phyloP scores from a whole-genome alignment of 2,888 invertebrate genomes.

The Drosophila multiciliata region DNA sequence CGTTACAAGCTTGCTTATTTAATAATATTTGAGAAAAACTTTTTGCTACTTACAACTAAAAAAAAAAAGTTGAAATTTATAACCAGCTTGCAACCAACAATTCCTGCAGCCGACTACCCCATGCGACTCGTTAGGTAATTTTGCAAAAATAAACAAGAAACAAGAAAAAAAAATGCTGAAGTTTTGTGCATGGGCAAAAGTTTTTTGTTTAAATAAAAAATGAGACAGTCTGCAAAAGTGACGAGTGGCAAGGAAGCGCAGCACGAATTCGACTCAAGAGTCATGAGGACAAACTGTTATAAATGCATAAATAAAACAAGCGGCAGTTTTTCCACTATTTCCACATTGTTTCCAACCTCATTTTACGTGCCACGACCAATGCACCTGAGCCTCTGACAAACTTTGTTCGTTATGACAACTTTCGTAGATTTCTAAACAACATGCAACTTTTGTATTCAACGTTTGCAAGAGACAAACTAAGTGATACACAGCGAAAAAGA shows the following conservation, averaged over 20 bases:
- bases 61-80: constrained; percentile 46
- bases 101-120: constrained; percentile 9
- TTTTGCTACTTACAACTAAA: constrained; percentile 48
- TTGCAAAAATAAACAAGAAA: constrained; percentile 24
- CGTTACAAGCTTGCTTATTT: constrained; percentile 50
- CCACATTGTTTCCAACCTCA: constrained; percentile 63
- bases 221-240: constrained; percentile 68
- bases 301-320: constrained; percentile 69
- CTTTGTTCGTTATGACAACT: constrained; percentile 65
- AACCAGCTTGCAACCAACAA: constrained; percentile 41
- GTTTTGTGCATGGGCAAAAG: constrained; percentile 60
- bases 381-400: constrained; percentile 50
- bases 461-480: constrained; percentile 10
- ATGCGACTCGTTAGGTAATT: constrained; percentile 57
- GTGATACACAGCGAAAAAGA: background rate
- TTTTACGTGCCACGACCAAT: constrained; percentile 63
- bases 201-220: constrained; percentile 70
- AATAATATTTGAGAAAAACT: constrained; percentile 62
- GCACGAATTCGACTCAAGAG: constrained; percentile 60
- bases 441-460: constrained; percentile 33
- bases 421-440: constrained; percentile 51
- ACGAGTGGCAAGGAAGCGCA: constrained; percentile 59
- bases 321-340: constrained; percentile 73
- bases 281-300: constrained; percentile 44
- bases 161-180: constrained; percentile 42